Evolutionary conservation across 53 echinoderm and acorn worm species (phyloP), one percentile per base, ranked within the genome.

Genomic region (Mesocentrotus franciscanus): DNA sequence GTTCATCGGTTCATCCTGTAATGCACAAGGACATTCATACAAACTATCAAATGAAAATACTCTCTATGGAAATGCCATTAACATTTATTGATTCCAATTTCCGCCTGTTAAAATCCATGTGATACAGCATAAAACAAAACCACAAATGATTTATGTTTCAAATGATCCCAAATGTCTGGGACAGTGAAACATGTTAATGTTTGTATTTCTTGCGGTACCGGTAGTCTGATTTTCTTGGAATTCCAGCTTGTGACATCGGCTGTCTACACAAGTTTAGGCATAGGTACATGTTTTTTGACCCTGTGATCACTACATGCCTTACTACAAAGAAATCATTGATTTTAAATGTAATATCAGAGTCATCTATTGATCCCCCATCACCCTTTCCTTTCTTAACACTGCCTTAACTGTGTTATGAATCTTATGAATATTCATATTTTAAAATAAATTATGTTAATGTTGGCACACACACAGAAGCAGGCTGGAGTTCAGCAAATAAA

Each of bases 61-160:
- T 12, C 58, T 58, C 87, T 57, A 58, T 56, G 58, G 87, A 87
- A 87, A 57, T 26, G 26, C n/a, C 9, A n/a, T 57, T 87, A 22
- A 20, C 36, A 36, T 42, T n/a, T 58, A 9, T 58, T 87, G 57
- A 87, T 87, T 13, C 58, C 11, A 39, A 87, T 87, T 87, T 87
- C 87, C 58, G 27, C 10, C 26, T 16, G 13, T 87, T 27, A 10
- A 87, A 10, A 87, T 56, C 29, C 56, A 87, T 87, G 29, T n/a
- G 56, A 81, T 58, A 2, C 58, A 10, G 26, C 22, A 26, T 29
- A 57, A 87, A 87, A 56, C n/a, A 56, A 58, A 49, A 58, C n/a
- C 57, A 87, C 57, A 87, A 27, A 87, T 87, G 58, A 87, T 57
- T 87, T 87, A 87, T 87, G 87, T 27, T 12, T 57, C 27, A 58